Percentiles rank a stretch among this genome's conserved stretches.
Conservation (phyloP, 1,140 invertebrate species). For the Trinorchestia longiramus region DNA sequence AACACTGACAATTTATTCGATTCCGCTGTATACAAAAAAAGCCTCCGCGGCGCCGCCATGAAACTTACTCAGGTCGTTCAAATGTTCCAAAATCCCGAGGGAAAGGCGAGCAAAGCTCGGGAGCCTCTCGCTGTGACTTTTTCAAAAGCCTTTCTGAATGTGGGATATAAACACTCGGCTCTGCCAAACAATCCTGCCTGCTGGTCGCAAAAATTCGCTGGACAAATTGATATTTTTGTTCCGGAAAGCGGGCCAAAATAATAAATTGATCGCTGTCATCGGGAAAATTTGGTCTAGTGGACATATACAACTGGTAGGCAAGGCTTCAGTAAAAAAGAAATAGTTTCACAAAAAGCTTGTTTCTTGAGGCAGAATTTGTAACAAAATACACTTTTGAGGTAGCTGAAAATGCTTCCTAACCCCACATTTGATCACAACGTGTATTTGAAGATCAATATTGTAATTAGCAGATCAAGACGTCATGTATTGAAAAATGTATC, state of each 20-base stretch:
- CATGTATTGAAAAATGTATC: no score
- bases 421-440: no score
- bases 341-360: neutral
- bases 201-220: neutral
- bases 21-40: neutral
- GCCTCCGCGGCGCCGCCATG: neutral
- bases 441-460: no score
- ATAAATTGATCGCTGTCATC: neutral
- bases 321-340: neutral
- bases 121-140: neutral
- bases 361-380: neutral
- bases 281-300: neutral
- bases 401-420: no score
- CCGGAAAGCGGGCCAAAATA: neutral
- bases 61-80: neutral
- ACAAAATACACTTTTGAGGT: neutral
- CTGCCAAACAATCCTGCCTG: neutral
- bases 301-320: neutral
- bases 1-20: neutral
- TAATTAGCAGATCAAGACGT: no score
- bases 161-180: neutral
- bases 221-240: neutral
- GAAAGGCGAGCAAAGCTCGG: neutral
- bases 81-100: neutral
- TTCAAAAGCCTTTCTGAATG: slow-evolving; percentile 6